Evolutionary conservation across 1,140 invertebrate species (phyloP).

Genomic region (Pantala flavescens): DNA sequence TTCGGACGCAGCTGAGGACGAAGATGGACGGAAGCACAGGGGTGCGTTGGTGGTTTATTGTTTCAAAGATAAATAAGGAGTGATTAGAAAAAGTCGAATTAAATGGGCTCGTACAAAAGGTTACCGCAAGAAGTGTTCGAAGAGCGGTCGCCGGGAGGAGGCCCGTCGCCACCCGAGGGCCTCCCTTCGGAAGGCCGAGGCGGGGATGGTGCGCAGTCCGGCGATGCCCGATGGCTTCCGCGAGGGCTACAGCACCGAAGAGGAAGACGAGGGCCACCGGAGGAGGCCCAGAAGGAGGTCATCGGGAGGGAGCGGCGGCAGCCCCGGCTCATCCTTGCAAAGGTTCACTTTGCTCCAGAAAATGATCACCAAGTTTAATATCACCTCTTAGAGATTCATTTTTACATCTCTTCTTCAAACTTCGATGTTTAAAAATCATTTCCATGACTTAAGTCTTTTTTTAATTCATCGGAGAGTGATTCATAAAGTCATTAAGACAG

Average conservation of each 20-base stretch:
- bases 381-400: too few species aligned
- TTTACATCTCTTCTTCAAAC: too few species aligned
- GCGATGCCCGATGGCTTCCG: conserved; percentile 35
- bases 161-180: neutral
- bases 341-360: conserved; percentile 7
- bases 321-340: conserved; percentile 24
- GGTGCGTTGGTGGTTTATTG: too few species aligned
- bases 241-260: conserved; percentile 25
- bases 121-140: neutral
- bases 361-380: neutral
- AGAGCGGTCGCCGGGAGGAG: neutral
- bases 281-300: conserved; percentile 46
- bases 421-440: too few species aligned
- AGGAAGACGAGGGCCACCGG: conserved; percentile 21
- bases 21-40: conserved; percentile 20
- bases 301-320: conserved; percentile 29
- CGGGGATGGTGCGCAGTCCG: conserved; percentile 33
- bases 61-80: too few species aligned
- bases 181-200: conserved; percentile 30
- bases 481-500: too few species aligned
- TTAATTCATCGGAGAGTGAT: too few species aligned
- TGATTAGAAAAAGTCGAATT: too few species aligned
- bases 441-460: too few species aligned
- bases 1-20: conserved; percentile 36
- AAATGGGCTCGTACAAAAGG: neutral